Percentiles rank a stretch among this genome's conserved stretches.
These are phyloP conservation scores for Monopis laevigella DNA, from an alignment of 2,888 invertebrate species.

Conservation along the genomic window DNA sequence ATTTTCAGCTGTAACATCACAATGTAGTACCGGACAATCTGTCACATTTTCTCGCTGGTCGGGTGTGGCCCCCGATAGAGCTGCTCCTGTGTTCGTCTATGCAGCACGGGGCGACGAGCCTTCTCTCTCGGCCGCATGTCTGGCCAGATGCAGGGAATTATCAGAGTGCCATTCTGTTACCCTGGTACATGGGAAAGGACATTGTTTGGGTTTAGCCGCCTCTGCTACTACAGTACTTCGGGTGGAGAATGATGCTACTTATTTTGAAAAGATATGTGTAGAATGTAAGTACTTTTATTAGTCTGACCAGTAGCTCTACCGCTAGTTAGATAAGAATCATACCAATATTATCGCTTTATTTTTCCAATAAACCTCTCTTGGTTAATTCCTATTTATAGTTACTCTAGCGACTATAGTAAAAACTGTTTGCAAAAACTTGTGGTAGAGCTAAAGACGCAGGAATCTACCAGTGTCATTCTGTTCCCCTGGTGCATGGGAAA, in stretches of 20 bases:
- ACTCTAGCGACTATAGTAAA: too few species aligned
- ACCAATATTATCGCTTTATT: too few species aligned
- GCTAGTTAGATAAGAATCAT: too few species aligned
- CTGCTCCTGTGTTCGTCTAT: constrained; percentile 52
- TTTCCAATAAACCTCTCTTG: too few species aligned
- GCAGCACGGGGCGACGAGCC: constrained; percentile 53
- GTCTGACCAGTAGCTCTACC: too few species aligned
- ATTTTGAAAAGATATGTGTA: constrained; percentile 73
- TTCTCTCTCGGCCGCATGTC: constrained; percentile 47
- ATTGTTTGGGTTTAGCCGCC: constrained; percentile 52
- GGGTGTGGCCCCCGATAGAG: constrained; percentile 41
- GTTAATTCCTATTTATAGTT: too few species aligned
- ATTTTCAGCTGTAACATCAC: constrained; percentile 21
- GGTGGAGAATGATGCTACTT: constrained; percentile 67
- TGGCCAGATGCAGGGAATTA: constrained; percentile 51
- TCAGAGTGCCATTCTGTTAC: constrained; percentile 55
- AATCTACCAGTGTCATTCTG: constrained; percentile 53
- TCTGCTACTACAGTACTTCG: constrained; percentile 29
- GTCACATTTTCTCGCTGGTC: constrained; percentile 48
- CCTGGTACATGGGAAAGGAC: constrained; percentile 52
- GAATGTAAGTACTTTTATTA: constrained; percentile 46
- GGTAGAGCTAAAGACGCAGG: too few species aligned
- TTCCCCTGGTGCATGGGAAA: constrained; percentile 52
- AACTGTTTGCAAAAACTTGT: too few species aligned
- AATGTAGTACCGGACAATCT: constrained; percentile 35